These are phyloP conservation scores for Botrylloides violaceus DNA, from an alignment of 23 tunicate species.

Conservation along the genomic window DNA sequence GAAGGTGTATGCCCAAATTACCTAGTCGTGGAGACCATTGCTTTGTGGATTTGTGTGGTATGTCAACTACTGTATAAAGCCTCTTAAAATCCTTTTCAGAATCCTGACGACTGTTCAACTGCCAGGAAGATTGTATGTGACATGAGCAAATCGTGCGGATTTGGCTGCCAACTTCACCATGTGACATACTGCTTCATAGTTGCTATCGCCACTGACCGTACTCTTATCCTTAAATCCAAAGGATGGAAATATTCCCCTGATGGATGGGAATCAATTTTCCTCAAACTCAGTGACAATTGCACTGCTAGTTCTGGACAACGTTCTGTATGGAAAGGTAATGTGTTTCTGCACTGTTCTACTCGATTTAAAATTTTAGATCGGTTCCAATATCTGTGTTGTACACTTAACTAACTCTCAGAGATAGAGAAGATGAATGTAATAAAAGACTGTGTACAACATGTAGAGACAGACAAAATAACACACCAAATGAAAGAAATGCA, in stretches of 20 bases:
- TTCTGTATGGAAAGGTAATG: conserved; percentile 57
- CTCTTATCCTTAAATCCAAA: conserved; percentile 55
- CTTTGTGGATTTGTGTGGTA: too few species aligned
- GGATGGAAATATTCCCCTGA: conserved; percentile 78
- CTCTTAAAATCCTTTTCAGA: conserved; percentile 47
- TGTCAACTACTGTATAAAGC: too few species aligned
- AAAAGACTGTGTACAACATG: too few species aligned
- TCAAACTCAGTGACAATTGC: conserved; percentile 66
- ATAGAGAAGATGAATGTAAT: too few species aligned
- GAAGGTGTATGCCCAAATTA: too few species aligned
- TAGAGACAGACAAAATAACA: too few species aligned
- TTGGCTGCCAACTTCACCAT: conserved; percentile 92
- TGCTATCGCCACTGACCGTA: conserved; percentile 82
- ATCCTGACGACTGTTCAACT: conserved; percentile 58
- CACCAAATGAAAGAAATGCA: too few species aligned
- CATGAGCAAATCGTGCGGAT: conserved; percentile 81
- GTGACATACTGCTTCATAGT: conserved; percentile 75
- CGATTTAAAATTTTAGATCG: too few species aligned
- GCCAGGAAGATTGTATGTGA: conserved; percentile 69
- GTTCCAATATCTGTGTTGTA: too few species aligned
- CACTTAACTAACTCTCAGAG: too few species aligned
- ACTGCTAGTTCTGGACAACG: conserved; percentile 13
- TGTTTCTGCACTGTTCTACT: too few species aligned
- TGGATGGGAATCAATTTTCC: conserved; percentile 82
- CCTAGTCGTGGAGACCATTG: too few species aligned